These are phyloP conservation scores for Beroe forskalii DNA, from an alignment of 37 sponge, comb jelly and placozoan species.

Conservation along the genomic window DNA sequence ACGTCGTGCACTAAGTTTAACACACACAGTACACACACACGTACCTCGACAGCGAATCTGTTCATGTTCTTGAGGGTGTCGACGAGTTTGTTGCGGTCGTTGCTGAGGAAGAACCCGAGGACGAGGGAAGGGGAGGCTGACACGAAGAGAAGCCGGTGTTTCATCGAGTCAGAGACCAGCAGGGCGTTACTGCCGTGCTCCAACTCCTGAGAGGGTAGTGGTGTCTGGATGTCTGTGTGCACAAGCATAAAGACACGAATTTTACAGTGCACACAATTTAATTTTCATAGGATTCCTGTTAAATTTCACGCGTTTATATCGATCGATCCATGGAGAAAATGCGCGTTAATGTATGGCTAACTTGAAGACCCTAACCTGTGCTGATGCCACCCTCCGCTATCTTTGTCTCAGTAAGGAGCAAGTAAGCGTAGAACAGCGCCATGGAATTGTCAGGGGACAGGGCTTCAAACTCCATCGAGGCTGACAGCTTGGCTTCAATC, in stretches of 20 bases:
- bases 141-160: constrained; percentile 45
- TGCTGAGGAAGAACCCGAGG: constrained; percentile 39
- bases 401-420: constrained; percentile 53
- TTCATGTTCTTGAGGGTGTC: constrained; percentile 36
- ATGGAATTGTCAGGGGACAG: constrained; percentile 62
- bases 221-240: too few species aligned
- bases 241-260: too few species aligned
- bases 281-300: too few species aligned
- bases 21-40: too few species aligned
- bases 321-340: too few species aligned
- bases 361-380: constrained; percentile 11
- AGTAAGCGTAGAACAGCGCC: constrained; percentile 49
- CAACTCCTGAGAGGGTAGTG: too few species aligned
- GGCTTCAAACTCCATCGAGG: constrained; percentile 45
- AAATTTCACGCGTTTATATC: too few species aligned
- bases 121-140: constrained; percentile 38
- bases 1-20: too few species aligned
- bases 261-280: too few species aligned
- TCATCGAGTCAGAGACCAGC: constrained; percentile 26
- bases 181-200: constrained; percentile 57
- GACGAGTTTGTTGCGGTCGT: constrained; percentile 7
- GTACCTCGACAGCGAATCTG: constrained; percentile 61
- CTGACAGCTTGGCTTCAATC: neutral
- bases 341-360: too few species aligned
- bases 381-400: constrained; percentile 31